A percentile compares a stretch with the other conserved stretches of the same genome.
Conservation (phyloP, 2,888 invertebrate species). For the Xylophagus ater region DNA sequence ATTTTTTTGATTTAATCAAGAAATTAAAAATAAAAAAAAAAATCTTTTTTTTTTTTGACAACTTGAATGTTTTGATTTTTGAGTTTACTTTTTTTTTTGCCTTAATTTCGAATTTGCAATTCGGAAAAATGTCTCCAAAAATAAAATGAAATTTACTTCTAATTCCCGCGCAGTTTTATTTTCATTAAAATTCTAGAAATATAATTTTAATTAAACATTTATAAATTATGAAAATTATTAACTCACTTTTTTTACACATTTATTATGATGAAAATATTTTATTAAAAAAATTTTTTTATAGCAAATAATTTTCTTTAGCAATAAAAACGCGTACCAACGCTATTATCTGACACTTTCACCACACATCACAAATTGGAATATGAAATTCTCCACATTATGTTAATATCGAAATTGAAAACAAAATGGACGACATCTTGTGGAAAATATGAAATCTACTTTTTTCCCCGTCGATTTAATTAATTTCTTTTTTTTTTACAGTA, state of each 20-base stretch:
- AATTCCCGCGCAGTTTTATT: conserved; percentile 15
- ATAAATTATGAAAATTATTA: background rate
- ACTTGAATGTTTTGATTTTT: too few relatives aligned
- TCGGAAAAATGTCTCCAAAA: conserved; percentile 10
- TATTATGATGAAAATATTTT: background rate
- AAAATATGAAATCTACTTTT: too few relatives aligned
- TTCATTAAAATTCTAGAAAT: background rate
- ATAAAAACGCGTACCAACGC: conserved; percentile 13
- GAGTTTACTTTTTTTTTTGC: background rate
- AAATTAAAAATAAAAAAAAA: too few relatives aligned
- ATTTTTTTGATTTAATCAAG: too few relatives aligned
- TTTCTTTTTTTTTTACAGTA: too few relatives aligned
- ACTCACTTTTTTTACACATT: background rate
- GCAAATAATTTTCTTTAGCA: background rate
- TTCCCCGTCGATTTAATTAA: too few relatives aligned
- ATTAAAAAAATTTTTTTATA: background rate
- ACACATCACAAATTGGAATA: conserved; percentile 14
- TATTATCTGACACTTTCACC: conserved; percentile 17
- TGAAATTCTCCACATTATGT: conserved; percentile 11
- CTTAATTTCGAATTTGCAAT: conserved; percentile 2
- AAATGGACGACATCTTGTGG: too few relatives aligned
- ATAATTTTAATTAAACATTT: too few relatives aligned
- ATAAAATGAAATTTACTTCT: conserved; percentile 1
- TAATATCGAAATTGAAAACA: too few relatives aligned
- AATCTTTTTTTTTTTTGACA: too few relatives aligned